Conservation (phyloP, 2,888 invertebrate genomes). For the Liopterus haemorrhoidalis region DNA sequence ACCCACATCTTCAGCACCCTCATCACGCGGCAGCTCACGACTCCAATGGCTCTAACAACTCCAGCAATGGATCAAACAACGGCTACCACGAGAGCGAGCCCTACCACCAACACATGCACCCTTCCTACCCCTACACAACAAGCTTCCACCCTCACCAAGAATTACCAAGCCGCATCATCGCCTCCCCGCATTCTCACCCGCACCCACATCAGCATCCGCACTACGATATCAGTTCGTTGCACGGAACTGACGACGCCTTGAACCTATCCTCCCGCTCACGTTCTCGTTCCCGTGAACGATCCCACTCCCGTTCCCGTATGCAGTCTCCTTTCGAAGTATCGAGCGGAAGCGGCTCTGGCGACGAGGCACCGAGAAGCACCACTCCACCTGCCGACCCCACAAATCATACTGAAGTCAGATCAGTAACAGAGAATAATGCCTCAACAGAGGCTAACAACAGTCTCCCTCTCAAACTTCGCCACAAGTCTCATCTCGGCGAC, state of each 20-base stretch:
- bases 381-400: slow-evolving; percentile 48
- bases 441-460: slow-evolving; percentile 59
- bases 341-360: slow-evolving; percentile 63
- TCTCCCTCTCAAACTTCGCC: slow-evolving; percentile 82
- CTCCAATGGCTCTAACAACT: slow-evolving; percentile 40
- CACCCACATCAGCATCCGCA: slow-evolving; percentile 53
- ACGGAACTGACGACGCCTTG: slow-evolving; percentile 58
- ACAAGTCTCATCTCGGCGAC: slow-evolving; percentile 85
- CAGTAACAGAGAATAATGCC: slow-evolving; percentile 24
- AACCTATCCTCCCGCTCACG: slow-evolving; percentile 64
- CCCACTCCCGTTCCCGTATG: slow-evolving; percentile 43
- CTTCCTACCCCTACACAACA: slow-evolving; percentile 48
- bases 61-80: slow-evolving; percentile 45
- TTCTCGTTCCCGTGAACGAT: slow-evolving; percentile 45
- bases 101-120: slow-evolving; percentile 18
- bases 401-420: slow-evolving; percentile 46
- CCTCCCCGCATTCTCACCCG: slow-evolving; percentile 40
- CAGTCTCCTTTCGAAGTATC: slow-evolving; percentile 78
- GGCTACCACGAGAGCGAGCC: slow-evolving; percentile 44
- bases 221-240: slow-evolving; percentile 45
- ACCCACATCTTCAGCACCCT: slow-evolving; percentile 9
- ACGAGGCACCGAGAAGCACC: slow-evolving; percentile 40
- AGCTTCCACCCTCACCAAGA: slow-evolving; percentile 47
- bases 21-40: slow-evolving; percentile 15
- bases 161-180: slow-evolving; percentile 19